Conservation (phyloP, 2,113 vertebrate species). For the Gymnogyps californianus region DNA sequence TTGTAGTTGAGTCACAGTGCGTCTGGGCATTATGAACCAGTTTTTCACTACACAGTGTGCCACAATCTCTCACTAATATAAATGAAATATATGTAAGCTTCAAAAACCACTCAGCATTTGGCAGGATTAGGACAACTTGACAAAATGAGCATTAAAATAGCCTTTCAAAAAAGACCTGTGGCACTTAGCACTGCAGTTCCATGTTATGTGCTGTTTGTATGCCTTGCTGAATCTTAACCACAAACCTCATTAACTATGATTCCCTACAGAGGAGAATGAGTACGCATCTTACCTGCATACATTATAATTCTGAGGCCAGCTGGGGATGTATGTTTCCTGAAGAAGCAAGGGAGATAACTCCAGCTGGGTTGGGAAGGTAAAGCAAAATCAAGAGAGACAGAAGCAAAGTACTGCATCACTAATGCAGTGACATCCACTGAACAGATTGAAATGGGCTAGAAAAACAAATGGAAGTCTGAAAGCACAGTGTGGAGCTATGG, state of each 20-base stretch:
- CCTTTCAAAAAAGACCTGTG: neutral
- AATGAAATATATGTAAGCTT: neutral
- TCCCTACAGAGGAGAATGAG: neutral
- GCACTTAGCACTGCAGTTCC: neutral
- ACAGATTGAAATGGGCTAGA: neutral
- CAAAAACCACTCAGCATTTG: neutral
- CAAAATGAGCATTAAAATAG: neutral
- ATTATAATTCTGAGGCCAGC: neutral
- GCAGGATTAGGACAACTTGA: neutral
- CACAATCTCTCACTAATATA: neutral
- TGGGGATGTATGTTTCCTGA: neutral
- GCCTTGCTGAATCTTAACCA: neutral
- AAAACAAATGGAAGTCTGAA: constrained; percentile 2
- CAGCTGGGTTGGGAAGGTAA: neutral
- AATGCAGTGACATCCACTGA: neutral
- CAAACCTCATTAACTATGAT: neutral
- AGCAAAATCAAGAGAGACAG: neutral
- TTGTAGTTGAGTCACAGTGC: neutral
- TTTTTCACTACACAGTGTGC: neutral
- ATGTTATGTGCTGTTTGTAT: neutral
- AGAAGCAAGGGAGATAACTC: neutral
- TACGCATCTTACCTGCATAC: neutral
- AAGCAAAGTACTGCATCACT: neutral
- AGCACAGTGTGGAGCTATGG: neutral
- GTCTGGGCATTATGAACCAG: neutral